Evolutionary conservation across 2,888 invertebrate species (phyloP).

Genomic region (Amorpha juglandis): DNA sequence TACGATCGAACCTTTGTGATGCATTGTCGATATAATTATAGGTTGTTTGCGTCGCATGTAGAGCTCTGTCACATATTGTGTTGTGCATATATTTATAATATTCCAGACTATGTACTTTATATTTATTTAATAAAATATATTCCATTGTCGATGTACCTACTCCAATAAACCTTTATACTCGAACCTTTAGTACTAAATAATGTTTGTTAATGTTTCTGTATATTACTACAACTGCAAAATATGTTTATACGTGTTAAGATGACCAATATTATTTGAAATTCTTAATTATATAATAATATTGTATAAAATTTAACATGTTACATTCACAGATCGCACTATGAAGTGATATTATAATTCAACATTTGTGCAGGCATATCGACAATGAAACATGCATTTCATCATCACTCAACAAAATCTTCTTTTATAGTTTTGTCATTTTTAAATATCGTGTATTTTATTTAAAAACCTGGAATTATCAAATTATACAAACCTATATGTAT

Average conservation of each 20-base stretch:
- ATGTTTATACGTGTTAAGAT: neutral
- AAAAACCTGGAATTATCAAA: constrained; percentile 37
- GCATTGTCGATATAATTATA: constrained; percentile 67
- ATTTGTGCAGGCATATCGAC: constrained; percentile 36
- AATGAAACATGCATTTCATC: constrained; percentile 30
- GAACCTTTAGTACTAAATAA: constrained; percentile 7
- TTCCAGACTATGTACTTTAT: constrained; percentile 29
- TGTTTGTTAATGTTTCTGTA: constrained; percentile 4
- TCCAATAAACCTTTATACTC: constrained; percentile 9
- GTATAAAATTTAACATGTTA: neutral
- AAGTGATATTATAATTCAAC: neutral
- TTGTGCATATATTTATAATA: constrained; percentile 54
- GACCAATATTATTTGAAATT: constrained; percentile 8
- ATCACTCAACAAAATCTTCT: constrained; percentile 28
- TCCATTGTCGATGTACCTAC: constrained; percentile 50
- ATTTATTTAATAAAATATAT: constrained; percentile 39
- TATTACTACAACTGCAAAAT: neutral
- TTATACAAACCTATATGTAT: constrained; percentile 37
- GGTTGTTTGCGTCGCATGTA: constrained; percentile 58
- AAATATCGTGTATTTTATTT: constrained; percentile 30
- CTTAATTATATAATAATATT: constrained; percentile 7
- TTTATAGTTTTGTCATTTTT: constrained; percentile 27
- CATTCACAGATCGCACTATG: neutral
- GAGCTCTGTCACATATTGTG: constrained; percentile 61
- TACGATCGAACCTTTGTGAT: constrained; percentile 69